Evolutionary conservation across 1,140 invertebrate genomes (phyloP).

Genomic region (Aphaenogaster rudis): DNA sequence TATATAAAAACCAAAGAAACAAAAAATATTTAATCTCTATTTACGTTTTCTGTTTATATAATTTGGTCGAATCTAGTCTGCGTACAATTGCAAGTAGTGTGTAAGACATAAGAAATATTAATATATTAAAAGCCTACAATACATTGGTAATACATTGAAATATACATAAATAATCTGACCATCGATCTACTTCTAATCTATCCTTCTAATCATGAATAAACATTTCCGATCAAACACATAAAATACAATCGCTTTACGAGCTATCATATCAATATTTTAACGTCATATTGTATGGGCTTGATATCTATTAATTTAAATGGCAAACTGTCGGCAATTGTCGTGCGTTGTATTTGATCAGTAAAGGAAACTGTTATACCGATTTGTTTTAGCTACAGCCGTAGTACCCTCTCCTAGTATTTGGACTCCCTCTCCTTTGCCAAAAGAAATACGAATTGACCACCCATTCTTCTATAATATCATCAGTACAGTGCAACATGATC

Average conservation of each 20-base stretch:
- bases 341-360: not conserved
- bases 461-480: not conserved
- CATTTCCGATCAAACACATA: not conserved
- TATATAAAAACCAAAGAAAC: not conserved
- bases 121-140: not conserved
- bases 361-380: not conserved
- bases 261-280: not conserved
- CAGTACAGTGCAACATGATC: not conserved
- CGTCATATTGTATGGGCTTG: not conserved
- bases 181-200: not conserved
- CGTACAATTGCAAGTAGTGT: not conserved
- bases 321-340: not conserved
- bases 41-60: not conserved
- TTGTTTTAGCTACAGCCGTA: not conserved
- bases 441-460: not conserved
- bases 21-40: conserved; percentile 1
- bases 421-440: too few relatives aligned
- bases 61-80: conserved; percentile 19
- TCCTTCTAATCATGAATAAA: not conserved
- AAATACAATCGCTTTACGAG: not conserved
- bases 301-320: not conserved
- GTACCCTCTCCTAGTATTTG: too few relatives aligned
- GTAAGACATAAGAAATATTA: not conserved
- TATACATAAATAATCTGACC: not conserved
- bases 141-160: not conserved